A percentile compares a stretch with the other conserved stretches of the same genome.
These are phyloP conservation scores for Chloroceryle aenea DNA, from an alignment of 2,113 vertebrate species.

Conservation along the genomic window DNA sequence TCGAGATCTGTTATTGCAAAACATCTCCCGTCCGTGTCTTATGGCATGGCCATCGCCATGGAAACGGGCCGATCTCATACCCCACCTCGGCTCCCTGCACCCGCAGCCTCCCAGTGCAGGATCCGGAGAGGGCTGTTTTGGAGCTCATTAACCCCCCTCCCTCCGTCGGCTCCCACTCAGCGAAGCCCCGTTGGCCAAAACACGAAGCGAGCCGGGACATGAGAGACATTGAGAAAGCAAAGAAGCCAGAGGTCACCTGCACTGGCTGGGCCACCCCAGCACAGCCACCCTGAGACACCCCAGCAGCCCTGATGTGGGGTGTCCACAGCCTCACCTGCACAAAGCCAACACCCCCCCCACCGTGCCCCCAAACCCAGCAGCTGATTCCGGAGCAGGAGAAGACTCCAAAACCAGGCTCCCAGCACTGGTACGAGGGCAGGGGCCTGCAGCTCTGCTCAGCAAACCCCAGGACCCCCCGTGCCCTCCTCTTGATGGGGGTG, in stretches of 20 bases:
- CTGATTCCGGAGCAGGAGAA: not conserved
- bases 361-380: not conserved
- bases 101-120: rapidly evolving
- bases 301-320: not conserved
- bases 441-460: not conserved
- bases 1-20: rapidly evolving
- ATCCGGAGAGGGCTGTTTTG: rapidly evolving
- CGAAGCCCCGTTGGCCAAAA: rapidly evolving
- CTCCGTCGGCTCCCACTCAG: rapidly evolving
- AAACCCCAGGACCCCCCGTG: not conserved
- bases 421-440: not conserved
- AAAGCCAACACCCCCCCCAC: not conserved
- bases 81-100: not conserved
- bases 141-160: not conserved
- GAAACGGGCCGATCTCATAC: not conserved
- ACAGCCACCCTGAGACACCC: not conserved
- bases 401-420: not conserved
- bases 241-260: not conserved
- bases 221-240: rapidly evolving
- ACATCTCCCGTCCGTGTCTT: not conserved
- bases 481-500: no score
- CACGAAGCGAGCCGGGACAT: rapidly evolving
- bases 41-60: not conserved
- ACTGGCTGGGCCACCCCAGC: no score
- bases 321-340: not conserved